Evolutionary conservation across 1,140 invertebrate species (phyloP), one percentile per base, ranked within the genome.

Genomic region (Carcinoscorpius rotundicauda): DNA sequence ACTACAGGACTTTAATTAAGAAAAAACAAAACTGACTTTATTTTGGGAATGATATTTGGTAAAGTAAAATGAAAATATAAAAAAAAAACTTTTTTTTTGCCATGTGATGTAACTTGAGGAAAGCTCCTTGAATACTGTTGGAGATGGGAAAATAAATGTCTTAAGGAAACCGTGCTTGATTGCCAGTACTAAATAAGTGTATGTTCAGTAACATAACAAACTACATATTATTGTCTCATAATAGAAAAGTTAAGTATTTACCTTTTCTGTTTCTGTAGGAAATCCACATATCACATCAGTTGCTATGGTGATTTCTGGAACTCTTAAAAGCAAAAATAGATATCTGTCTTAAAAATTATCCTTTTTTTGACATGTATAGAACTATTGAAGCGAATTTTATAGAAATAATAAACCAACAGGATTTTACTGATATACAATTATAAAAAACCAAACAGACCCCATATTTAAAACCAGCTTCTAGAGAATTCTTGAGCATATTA

Each of bases 201-300:
- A 29, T 29, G 29, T 29, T 29, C 29, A 29, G 29, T 29, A 29
- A 29, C 29, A 29, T 29, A 55, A 55, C n/a, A 8, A 55, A 55
- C 53, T 6, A 55, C 3, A n/a, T 55, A n/a, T 55, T 55, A 55
- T 6, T 6, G 53, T 8, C 53, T 6, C n/a, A n/a, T 55, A 8
- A 55, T 55, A n/a, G 6, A n/a, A 55, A 55, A 8, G 6, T 55
- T 55, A 55, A 3, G 6, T 55, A 8, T 55, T 55, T 72, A 78
- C 78, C 70, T 82, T 75, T 48, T 89, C 86, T 0, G 90, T 97
- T 81, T 99, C 97, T 4, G 91, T 97, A 1, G 97, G 97, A 78
- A 98, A 99, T 0, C 96, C 97, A 78, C 95, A 98, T 72, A 99
- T 99, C 52, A 99, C 89, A 76, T 99, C 97, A 1, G 97, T 99